Evolutionary conservation across 2,113 vertebrate genomes (phyloP), one percentile per base, ranked within the genome.

Genomic region (Alosa alosa): DNA sequence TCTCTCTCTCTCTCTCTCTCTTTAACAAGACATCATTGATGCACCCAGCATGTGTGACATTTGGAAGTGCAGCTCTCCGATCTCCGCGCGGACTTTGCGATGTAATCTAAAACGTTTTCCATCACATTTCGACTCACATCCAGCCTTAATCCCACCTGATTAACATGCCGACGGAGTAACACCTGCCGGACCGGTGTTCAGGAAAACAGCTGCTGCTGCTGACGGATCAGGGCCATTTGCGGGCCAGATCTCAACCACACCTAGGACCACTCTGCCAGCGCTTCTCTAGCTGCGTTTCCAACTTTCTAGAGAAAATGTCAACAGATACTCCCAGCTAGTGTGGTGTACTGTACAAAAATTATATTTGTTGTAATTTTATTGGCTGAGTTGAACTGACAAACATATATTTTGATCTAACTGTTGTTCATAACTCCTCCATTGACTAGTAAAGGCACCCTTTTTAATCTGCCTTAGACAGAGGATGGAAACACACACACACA

Each of bases 21-120:
- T 39, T 78, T 15, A 39, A 68, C 64, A 68, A 31, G 64, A 13
- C n/a, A 25, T 68, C 57, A 1, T 25, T 64, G 22, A 20, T 64
- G 57, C 7, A 64, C 52, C 18, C 31, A 78, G 31, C 72, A 78
- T 36, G 72, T 15, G 20, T 64, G 52, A 60, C 83, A 84, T 45
- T 52, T 64, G 31, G 60, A 31, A 8, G 20, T 60, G 55, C 55
- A 60, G 55, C 55, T 22, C 52, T 78, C 18, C 31, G 36, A 18
- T 72, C n/a, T 31, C 25, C 4, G 57, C 15, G 52, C 64, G 22
- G 57, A 64, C 83, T 68, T 64, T 84, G 50, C 22, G 1, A 57
- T 57, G 83, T 68, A 84, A 84, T 84, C 36, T 68, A 84, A 84
- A 68, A 68, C 83, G 41, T 84, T 84, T 84, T 84, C 57, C 52